Percentiles rank a stretch among this genome's conserved stretches.
phyloP scores from a whole-genome alignment of 2,888 invertebrate genomes.

The Cremastobaeus sp. region DNA sequence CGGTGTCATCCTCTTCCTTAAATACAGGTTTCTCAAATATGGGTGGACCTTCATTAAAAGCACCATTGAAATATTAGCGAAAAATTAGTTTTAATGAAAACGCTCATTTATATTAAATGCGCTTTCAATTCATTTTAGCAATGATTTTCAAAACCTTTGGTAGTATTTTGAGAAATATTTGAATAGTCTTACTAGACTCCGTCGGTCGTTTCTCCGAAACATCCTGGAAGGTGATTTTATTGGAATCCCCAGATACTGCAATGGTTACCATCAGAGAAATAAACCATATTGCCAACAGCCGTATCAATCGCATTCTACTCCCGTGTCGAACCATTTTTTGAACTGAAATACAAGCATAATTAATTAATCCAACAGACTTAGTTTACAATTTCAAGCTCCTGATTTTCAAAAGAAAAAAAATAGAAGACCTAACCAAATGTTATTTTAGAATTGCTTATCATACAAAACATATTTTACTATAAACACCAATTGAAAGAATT shows the following conservation, averaged over 20 bases:
- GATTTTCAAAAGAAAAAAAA: background rate
- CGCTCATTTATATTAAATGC: no score
- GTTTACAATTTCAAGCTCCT: background rate
- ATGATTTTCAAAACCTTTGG: no score
- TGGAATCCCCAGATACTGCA: slow-evolving; percentile 65
- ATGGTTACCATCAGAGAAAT: slow-evolving; percentile 67
- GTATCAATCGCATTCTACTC: slow-evolving; percentile 68
- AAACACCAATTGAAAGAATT: no score
- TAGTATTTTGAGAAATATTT: slow-evolving; percentile 7
- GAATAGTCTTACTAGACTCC: slow-evolving; percentile 38
- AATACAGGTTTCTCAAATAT: slow-evolving; percentile 4
- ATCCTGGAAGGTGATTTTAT: slow-evolving; percentile 72
- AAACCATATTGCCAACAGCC: slow-evolving; percentile 67
- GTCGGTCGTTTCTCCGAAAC: slow-evolving; percentile 61
- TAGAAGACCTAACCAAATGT: no score
- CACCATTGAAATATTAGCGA: slow-evolving; percentile 3
- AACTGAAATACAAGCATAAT: slow-evolving; percentile 32
- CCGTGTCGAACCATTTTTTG: slow-evolving; percentile 47
- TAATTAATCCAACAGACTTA: slow-evolving; percentile 1
- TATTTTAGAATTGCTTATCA: no score
- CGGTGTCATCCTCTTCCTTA: slow-evolving; percentile 31
- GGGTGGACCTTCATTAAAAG: slow-evolving; percentile 50
- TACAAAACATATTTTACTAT: no score
- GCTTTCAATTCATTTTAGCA: no score
- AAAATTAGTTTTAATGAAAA: background rate